Base-by-base conservation (phyloP, 1,140 invertebrate genomes). In the Laupala kohalensis region DNA sequence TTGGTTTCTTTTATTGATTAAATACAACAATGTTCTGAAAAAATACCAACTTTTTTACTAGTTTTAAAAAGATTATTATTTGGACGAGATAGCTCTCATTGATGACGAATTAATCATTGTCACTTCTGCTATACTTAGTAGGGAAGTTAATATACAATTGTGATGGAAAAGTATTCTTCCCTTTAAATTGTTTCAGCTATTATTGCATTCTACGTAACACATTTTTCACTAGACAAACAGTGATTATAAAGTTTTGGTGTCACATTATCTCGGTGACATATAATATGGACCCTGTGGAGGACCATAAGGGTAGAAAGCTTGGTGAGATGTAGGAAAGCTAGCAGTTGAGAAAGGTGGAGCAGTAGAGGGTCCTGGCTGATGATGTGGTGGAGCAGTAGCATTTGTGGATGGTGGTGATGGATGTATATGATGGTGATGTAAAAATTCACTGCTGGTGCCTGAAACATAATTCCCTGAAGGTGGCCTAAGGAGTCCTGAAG, bases 301-400 rank as follows among this genome's bases (percentile, higher is more conserved):
- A 23, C 72, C 72, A 25, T 73, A 73, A 19, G 72, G 72, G 28
- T 73, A 73, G 63, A 73, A 73, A 19, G 72, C 72, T 27, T 73
- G 72, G n/a, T 68, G 71, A 0, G 67, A 25, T 3, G 63, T 26
- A 2, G 67, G 67, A 25, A 72, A 72, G 23, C 71, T 69, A 3
- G 65, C n/a, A 37, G 65, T 23, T 25, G 64, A 24, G 30, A 71
- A 71, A 23, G 53, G 69, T 25, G 30, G 28, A 3, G 71, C 24
- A 5, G 71, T 24, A 6, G 71, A 27, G 23, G 71, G 27, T 28
- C 25, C 64, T 26, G 71, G 24, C n/a, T 71, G 71, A 28, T 67
- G 71, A 23, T 69, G 30, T 3, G 25, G 23, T 24, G 66, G 13
- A 6, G 28, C 26, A 19, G 29, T 24, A 6, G 71, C 25, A 25